These are phyloP conservation scores for Pherbina coryleti DNA, from an alignment of 2,888 invertebrate species.

Conservation along the genomic window DNA sequence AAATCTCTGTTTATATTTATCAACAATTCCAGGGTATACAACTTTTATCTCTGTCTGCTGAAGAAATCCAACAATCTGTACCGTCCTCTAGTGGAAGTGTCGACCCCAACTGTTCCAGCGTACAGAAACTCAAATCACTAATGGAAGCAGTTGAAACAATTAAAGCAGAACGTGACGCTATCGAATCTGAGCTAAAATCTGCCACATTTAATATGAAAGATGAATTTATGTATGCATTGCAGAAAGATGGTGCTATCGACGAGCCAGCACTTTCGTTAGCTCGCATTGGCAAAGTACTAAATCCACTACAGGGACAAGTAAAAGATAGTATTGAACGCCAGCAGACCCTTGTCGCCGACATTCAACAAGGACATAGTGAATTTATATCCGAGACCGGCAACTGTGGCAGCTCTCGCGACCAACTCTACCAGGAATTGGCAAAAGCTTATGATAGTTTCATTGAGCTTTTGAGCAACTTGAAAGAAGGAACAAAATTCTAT, in stretches of 20 bases:
- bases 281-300: slow-evolving; percentile 80
- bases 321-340: slow-evolving; percentile 82
- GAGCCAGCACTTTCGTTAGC: slow-evolving; percentile 81
- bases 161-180: slow-evolving; percentile 89
- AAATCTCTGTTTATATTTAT: too few species aligned
- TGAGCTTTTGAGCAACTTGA: slow-evolving; percentile 90
- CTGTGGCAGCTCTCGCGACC: slow-evolving; percentile 78
- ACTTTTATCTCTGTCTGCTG: slow-evolving; percentile 82
- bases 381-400: slow-evolving; percentile 75
- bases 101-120: slow-evolving; percentile 74
- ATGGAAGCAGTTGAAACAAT: slow-evolving; percentile 88
- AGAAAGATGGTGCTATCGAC: slow-evolving; percentile 82
- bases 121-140: slow-evolving; percentile 77
- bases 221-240: slow-evolving; percentile 81
- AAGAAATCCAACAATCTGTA: slow-evolving; percentile 78
- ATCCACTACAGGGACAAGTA: slow-evolving; percentile 83
- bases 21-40: slow-evolving; percentile 76
- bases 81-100: slow-evolving; percentile 75
- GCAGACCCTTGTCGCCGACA: slow-evolving; percentile 76
- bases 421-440: slow-evolving; percentile 86
- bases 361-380: slow-evolving; percentile 73
- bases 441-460: slow-evolving; percentile 93
- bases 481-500: slow-evolving; percentile 97
- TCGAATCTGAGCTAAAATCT: slow-evolving; percentile 88
- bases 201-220: slow-evolving; percentile 85